Evolutionary conservation across 2,888 invertebrate genomes (phyloP).

Genomic region (Andrena fulva): DNA sequence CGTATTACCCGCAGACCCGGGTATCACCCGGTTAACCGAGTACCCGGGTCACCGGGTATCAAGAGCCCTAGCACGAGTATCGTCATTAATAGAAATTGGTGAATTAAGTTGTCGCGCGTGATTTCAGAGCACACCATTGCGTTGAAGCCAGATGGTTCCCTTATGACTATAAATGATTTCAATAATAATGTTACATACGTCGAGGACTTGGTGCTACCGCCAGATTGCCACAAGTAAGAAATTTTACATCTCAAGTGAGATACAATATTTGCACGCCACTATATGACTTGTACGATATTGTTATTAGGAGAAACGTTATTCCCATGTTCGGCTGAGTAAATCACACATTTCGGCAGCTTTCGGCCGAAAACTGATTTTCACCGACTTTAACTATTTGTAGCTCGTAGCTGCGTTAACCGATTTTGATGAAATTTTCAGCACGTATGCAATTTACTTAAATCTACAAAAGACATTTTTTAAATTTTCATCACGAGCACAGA

Average conservation of each 20-base stretch:
- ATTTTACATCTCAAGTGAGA: not conserved
- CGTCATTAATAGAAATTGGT: not conserved
- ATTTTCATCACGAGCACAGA: no score
- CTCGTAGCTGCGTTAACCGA: no score
- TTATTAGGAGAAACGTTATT: not conserved
- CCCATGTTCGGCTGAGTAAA: not conserved
- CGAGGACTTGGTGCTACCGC: conserved; percentile 21
- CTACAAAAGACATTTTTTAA: no score
- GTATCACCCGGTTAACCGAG: no score
- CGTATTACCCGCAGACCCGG: no score
- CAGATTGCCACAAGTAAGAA: conserved; percentile 36
- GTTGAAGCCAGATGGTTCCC: conserved; percentile 86
- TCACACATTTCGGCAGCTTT: no score
- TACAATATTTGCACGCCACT: not conserved
- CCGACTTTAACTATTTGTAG: no score
- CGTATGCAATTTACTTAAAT: no score
- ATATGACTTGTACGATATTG: not conserved
- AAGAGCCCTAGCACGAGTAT: conserved; percentile 1
- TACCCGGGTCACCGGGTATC: no score
- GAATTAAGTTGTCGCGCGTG: not conserved
- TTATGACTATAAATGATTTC: conserved; percentile 83
- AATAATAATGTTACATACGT: conserved; percentile 59
- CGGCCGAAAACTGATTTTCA: no score
- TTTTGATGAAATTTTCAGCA: no score
- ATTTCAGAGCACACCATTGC: conserved; percentile 86